Evolutionary conservation across 2,113 vertebrate genomes (phyloP).

Genomic region (Solenodon paradoxus): DNA sequence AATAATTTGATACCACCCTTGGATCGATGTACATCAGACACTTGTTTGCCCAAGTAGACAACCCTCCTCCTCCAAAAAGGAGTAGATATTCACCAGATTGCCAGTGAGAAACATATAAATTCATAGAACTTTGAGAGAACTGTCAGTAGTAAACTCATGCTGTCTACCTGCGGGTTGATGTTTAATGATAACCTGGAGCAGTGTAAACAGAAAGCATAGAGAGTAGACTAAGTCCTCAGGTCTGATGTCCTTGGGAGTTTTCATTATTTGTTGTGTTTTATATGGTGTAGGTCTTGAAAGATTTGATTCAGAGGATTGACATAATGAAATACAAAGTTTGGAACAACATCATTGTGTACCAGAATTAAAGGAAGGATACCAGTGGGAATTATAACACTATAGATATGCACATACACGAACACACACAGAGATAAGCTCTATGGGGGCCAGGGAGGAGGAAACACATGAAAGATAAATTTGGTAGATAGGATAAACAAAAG

Average conservation of each 20-base stretch:
- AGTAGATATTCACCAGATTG: not conserved
- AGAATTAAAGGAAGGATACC: not conserved
- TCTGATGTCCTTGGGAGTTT: not conserved
- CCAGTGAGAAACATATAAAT: not conserved
- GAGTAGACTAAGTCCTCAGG: not conserved
- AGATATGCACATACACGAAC: not conserved
- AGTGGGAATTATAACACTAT: not conserved
- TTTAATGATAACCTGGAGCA: too few species aligned
- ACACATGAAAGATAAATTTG: not conserved
- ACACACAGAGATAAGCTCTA: not conserved
- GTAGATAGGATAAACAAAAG: not conserved
- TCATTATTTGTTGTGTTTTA: not conserved
- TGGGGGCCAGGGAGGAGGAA: not conserved
- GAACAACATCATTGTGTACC: not conserved
- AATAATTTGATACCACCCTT: not conserved
- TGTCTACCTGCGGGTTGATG: too few species aligned
- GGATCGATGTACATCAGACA: too few species aligned
- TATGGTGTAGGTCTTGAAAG: not conserved
- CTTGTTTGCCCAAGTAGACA: not conserved
- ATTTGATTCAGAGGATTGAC: not conserved
- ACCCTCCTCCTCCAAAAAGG: not conserved
- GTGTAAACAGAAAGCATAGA: not conserved
- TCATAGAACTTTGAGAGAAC: not conserved
- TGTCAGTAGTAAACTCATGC: too few species aligned
- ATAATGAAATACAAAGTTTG: not conserved